Evolutionary conservation across 2,797 vertebrate genomes (phyloP), one percentile per base, ranked within the genome.

Genomic region (Pseudochromis fuscus): DNA sequence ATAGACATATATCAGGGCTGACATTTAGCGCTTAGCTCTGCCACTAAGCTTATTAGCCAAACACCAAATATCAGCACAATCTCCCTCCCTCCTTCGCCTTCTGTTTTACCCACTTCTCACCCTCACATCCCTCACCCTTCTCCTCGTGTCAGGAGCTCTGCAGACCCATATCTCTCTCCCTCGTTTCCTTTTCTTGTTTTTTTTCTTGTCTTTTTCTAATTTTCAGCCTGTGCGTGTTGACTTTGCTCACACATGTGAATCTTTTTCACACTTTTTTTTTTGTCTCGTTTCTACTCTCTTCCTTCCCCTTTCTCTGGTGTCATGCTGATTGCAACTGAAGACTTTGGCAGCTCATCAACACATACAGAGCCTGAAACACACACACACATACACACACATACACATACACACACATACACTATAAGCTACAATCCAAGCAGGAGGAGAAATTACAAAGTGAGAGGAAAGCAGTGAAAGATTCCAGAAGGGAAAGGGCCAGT

Each of bases 51-150:
- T 92, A 90, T 92, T 92, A 92, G 86, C 84, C 83, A 86, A 93
- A 90, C 83, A 87, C 85, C 86, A 88, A 90, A 90, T 91, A 93
- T 92, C 90, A 92, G 89, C 89, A 90, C 81, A 89, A 91, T 92
- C 87, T 90, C 75, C 37, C 73, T 81, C 63, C 72, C 58, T 74
- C 46, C 42, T 25, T n/a, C 44, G 33, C 64, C 50, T 21, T 55
- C 31, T 68, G 49, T 72, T 75, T 75, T 57, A 62, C 53, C 50
- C 67, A 66, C 61, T 46, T 24, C 53, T 55, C 59, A 48, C 49
- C 56, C 58, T 50, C 73, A 59, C 45, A 38, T 51, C 56, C 31
- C 19, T 50, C 52, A 52, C 45, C 42, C 33, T 44, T 53, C 58
- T 40, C 44, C 27, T 49, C 4, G 37, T 56, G n/a, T 64, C 50